These are phyloP conservation scores for Neomicropteryx cornuta DNA, from an alignment of 1,140 invertebrate genomes.

Conservation along the genomic window DNA sequence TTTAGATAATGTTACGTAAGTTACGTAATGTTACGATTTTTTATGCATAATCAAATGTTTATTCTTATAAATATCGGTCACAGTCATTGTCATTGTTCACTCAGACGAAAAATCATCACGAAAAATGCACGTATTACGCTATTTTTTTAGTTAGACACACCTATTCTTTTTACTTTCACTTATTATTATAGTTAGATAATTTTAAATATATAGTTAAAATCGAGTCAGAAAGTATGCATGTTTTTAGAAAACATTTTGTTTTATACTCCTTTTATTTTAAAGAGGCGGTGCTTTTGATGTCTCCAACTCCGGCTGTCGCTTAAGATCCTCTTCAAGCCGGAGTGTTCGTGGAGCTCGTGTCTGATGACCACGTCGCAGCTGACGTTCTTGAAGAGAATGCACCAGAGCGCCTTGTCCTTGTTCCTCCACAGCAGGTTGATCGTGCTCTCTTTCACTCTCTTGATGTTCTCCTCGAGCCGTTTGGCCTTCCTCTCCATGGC, in stretches of 20 bases:
- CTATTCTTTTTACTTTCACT: too few species aligned
- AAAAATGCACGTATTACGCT: too few species aligned
- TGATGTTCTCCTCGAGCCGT: constrained; percentile 41
- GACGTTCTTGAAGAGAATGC: constrained; percentile 40
- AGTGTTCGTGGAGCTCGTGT: constrained; percentile 37
- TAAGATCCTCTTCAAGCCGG: constrained; percentile 26
- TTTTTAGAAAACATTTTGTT: neutral
- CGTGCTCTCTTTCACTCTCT: constrained; percentile 40
- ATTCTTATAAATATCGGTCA: too few species aligned
- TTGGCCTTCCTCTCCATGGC: constrained; percentile 43
- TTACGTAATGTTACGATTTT: too few species aligned
- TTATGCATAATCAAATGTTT: too few species aligned
- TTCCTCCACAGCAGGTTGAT: constrained; percentile 41
- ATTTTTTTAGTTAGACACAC: too few species aligned
- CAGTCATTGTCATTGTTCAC: too few species aligned
- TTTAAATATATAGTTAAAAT: neutral
- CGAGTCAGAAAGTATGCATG: neutral
- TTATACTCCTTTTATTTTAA: too few species aligned
- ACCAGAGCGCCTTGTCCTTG: constrained; percentile 39
- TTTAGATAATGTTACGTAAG: too few species aligned
- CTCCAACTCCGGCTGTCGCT: constrained; percentile 11
- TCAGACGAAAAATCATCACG: too few species aligned
- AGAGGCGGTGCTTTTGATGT: too few species aligned
- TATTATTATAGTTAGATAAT: neutral
- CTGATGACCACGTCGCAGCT: constrained; percentile 37